Evolutionary conservation across 2,888 invertebrate genomes (phyloP).

Genomic region (Mechanitis messenoides): DNA sequence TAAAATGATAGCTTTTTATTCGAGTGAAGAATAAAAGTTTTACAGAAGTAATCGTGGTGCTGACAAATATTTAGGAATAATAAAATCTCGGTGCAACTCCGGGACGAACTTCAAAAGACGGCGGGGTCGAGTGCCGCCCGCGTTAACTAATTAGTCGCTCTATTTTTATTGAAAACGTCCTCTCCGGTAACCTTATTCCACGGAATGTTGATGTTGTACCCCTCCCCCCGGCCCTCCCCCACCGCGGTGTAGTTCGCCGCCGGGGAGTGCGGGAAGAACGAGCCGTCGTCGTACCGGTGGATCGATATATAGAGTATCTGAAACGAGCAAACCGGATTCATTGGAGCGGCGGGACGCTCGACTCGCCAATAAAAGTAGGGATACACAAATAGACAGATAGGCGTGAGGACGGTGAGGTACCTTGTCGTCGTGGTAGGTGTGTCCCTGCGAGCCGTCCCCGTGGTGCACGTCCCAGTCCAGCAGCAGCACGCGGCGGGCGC

Average conservation of each 20-base stretch:
- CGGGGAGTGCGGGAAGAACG: constrained; percentile 89
- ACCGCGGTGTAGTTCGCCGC: constrained; percentile 81
- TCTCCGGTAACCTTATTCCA: constrained; percentile 83
- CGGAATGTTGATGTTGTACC: constrained; percentile 95
- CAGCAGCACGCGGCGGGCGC: constrained; percentile 79
- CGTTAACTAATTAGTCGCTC: no score
- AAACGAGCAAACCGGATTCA: constrained; percentile 12
- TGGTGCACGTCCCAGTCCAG: constrained; percentile 98
- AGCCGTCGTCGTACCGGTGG: constrained; percentile 92
- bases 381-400: no score
- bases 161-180: no score
- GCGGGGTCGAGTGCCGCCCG: no score
- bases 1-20: no score
- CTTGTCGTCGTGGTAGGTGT: constrained; percentile 81
- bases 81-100: no score
- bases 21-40: no score
- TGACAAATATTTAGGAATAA: no score
- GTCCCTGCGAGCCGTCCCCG: constrained; percentile 92
- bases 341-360: no score
- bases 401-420: constrained; percentile 33
- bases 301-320: constrained; percentile 93
- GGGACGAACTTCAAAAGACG: no score
- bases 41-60: no score
- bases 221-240: constrained; percentile 81
- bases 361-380: neutral